Evolutionary conservation across 92 coral and sea anemone genomes (phyloP), one percentile per base, ranked within the genome.

Genomic region (Epizoanthus fatuus): DNA sequence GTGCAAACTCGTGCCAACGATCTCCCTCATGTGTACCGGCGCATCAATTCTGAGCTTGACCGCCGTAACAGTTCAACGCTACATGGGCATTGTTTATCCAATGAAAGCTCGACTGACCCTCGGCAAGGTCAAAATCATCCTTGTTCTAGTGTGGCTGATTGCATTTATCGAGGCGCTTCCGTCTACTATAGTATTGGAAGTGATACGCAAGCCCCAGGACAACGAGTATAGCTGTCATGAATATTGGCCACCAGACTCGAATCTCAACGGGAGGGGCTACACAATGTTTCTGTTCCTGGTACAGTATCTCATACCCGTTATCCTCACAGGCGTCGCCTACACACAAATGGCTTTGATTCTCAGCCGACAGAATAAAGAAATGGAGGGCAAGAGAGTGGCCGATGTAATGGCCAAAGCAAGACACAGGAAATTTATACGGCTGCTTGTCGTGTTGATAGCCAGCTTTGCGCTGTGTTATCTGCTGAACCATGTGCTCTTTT

Each of bases 381-480:
- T 95, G 57, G 79, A 95, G 49, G 98, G 98, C 19, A 92, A 73
- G 19, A 88, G 89, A 79, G 89, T 91, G 10, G 74, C 73, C 67
- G 95, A 82, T 29, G 52, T 81, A 45, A 82, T 63, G 65, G 93
- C 95, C 47, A 93, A 95, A 66, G 82, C 93, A 69, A 89, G 93
- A 58, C 98, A 95, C 75, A 92, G 89, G 89, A 97, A 95, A 81
- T 95, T 96, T 62, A 94, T 97, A 49, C 86, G 96, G 11, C 88
- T 97, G 3, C 86, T 97, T 47, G 89, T 95, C 74, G 93, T 97
- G 35, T 86, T 97, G 45, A 95, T 95, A 38, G 96, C 87, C 19
- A 95, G 96, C 59, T 97, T 97, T 58, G 99, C 99, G 2, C 56
- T 97, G 17, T 97, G 98, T 58, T 95, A 92, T 79, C 98, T 97